A percentile compares a stretch with the other conserved stretches of the same genome.
Evolutionary conservation across 30 jellyfish, hydroid and myxozoan species (phyloP).

Genomic region (Turritopsis rubra): DNA sequence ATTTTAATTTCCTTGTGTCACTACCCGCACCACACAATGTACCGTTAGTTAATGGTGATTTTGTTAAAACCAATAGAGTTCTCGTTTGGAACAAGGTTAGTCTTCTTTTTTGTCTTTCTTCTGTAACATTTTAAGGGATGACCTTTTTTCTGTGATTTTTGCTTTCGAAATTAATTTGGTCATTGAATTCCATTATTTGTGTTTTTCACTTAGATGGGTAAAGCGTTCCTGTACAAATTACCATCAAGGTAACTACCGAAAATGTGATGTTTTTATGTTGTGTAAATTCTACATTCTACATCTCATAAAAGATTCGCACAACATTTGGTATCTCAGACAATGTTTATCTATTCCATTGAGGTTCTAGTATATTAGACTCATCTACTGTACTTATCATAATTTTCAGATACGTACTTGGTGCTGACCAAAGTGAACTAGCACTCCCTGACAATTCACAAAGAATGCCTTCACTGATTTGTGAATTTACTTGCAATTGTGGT

Average conservation of each 20-base stretch:
- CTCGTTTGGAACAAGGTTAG: constrained; percentile 92
- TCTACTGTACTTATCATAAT: too few relatives aligned
- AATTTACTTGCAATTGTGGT: constrained; percentile 22
- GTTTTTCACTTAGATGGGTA: constrained; percentile 63
- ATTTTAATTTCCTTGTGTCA: constrained; percentile 77
- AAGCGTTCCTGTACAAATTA: constrained; percentile 68
- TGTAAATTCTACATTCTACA: background rate
- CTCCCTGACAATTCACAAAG: constrained; percentile 46
- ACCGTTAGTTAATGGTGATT: constrained; percentile 80
- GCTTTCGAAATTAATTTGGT: too few relatives aligned
- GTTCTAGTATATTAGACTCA: too few relatives aligned
- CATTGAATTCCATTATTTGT: background rate
- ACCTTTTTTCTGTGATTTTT: too few relatives aligned
- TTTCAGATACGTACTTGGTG: constrained; percentile 78
- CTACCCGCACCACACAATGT: constrained; percentile 81
- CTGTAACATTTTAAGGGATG: too few relatives aligned
- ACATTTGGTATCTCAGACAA: too few relatives aligned
- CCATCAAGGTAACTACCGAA: constrained; percentile 71
- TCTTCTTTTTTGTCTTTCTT: too few relatives aligned
- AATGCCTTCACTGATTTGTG: constrained; percentile 69
- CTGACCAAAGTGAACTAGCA: constrained; percentile 58
- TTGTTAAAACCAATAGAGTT: constrained; percentile 88
- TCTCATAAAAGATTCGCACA: background rate
- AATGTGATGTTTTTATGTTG: background rate
- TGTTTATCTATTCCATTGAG: too few relatives aligned